phyloP scores from a whole-genome alignment of 2,113 vertebrate species.

The Mirza zaza region DNA sequence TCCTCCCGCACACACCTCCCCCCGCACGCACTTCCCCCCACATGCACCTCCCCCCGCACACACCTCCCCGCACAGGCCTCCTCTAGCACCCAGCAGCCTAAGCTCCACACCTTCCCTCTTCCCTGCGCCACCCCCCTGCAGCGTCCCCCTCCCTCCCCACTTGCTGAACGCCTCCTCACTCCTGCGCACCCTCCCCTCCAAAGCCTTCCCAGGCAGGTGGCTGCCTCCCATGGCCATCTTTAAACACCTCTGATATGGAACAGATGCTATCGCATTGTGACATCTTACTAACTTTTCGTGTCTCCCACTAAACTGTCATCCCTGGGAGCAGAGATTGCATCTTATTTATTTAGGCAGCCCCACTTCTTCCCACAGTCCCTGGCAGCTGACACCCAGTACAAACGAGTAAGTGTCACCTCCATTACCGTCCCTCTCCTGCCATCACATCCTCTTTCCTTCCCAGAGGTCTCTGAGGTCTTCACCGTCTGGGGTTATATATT shows the following conservation, averaged over 20 bases:
- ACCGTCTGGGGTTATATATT: neutral
- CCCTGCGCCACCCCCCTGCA: neutral
- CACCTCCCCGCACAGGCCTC: no score
- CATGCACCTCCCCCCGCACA: no score
- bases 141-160: neutral
- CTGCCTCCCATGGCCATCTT: neutral
- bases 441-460: neutral
- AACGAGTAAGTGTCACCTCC: neutral
- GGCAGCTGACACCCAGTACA: neutral
- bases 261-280: fast-evolving
- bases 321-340: neutral
- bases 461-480: neutral
- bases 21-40: no score
- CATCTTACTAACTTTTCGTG: neutral
- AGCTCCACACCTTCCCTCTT: neutral
- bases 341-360: neutral
- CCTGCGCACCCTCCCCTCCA: no score
- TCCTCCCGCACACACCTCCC: no score
- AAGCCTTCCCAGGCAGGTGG: neutral
- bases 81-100: no score
- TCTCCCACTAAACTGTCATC: neutral
- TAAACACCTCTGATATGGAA: neutral
- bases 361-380: neutral
- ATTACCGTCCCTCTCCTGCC: neutral
- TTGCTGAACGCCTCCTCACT: neutral